Evolutionary conservation across 2,888 invertebrate species (phyloP).

Genomic region (Stenchaetothrips biformis): DNA sequence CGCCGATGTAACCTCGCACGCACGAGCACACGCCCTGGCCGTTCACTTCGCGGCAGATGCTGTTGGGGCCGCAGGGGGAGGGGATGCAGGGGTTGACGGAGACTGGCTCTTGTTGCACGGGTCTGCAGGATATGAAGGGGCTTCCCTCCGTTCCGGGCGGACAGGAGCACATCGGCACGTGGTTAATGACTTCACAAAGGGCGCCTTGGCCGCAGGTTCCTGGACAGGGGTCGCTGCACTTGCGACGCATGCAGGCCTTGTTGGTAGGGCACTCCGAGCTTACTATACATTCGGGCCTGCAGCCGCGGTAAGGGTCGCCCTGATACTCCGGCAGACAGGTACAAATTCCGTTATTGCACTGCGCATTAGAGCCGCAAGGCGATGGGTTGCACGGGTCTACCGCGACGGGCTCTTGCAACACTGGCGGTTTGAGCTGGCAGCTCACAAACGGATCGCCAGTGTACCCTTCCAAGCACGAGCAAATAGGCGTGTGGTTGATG

Average conservation of each 20-base stretch:
- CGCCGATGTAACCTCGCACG: constrained; percentile 64
- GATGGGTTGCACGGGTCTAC: constrained; percentile 55
- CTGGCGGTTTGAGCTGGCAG: constrained; percentile 51
- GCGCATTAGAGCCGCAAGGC: constrained; percentile 66
- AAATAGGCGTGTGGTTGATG: constrained; percentile 44
- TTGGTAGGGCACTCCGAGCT: constrained; percentile 43
- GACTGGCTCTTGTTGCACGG: constrained; percentile 43
- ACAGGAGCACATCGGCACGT: constrained; percentile 42
- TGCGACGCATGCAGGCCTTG: constrained; percentile 43
- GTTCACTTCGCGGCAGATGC: constrained; percentile 68
- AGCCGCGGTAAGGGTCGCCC: constrained; percentile 64
- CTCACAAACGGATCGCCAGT: constrained; percentile 49
- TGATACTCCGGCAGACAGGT: constrained; percentile 65
- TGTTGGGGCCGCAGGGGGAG: constrained; percentile 65
- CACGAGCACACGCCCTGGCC: constrained; percentile 69
- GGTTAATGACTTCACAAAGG: constrained; percentile 44
- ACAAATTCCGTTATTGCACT: constrained; percentile 67
- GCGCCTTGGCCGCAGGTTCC: constrained; percentile 46
- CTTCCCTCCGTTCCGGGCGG: constrained; percentile 56
- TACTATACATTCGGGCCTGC: constrained; percentile 41
- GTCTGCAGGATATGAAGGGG: constrained; percentile 59
- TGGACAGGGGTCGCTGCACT: constrained; percentile 42
- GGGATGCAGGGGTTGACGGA: constrained; percentile 59
- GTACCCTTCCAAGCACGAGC: constrained; percentile 44
- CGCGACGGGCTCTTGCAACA: constrained; percentile 34